These are phyloP conservation scores for Indicator maculatus DNA, from an alignment of 2,113 vertebrate species.

Conservation along the genomic window DNA sequence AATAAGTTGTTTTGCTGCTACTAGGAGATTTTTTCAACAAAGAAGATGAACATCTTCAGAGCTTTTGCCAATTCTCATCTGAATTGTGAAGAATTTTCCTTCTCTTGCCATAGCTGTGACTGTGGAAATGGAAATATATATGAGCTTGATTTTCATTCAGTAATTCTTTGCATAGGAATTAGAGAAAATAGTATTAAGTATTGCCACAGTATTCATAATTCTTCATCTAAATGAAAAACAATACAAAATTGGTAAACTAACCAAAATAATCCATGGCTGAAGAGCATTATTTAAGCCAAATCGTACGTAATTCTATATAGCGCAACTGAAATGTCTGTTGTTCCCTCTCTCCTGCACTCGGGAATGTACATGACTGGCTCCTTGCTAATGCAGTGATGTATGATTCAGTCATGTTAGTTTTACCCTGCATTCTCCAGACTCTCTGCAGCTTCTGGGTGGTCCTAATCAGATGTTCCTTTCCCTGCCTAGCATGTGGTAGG, in stretches of 20 bases:
- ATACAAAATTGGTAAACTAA: not conserved
- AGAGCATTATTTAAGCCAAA: not conserved
- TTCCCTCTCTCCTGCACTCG: not conserved
- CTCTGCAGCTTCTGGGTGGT: not conserved
- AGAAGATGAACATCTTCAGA: not conserved
- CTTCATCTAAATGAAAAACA: not conserved
- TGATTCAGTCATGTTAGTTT: not conserved
- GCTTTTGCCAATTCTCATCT: not conserved
- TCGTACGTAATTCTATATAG: not conserved
- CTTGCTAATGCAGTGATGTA: not conserved
- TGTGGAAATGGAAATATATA: not conserved
- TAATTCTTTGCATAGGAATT: not conserved
- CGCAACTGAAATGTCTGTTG: not conserved
- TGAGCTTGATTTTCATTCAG: not conserved
- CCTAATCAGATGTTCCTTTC: not conserved
- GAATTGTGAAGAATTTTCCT: not conserved
- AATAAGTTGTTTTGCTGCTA: not conserved
- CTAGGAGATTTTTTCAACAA: not conserved
- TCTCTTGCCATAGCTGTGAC: not conserved
- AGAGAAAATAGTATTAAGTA: not conserved
- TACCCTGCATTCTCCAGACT: not conserved
- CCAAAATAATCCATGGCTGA: not conserved
- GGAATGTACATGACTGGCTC: not conserved
- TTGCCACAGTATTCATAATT: not conserved
- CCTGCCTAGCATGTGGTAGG: not conserved